Evolutionary conservation across 2,797 vertebrate species (phyloP), one percentile per base, ranked within the genome.

Genomic region (Sebastes taczanowskii): DNA sequence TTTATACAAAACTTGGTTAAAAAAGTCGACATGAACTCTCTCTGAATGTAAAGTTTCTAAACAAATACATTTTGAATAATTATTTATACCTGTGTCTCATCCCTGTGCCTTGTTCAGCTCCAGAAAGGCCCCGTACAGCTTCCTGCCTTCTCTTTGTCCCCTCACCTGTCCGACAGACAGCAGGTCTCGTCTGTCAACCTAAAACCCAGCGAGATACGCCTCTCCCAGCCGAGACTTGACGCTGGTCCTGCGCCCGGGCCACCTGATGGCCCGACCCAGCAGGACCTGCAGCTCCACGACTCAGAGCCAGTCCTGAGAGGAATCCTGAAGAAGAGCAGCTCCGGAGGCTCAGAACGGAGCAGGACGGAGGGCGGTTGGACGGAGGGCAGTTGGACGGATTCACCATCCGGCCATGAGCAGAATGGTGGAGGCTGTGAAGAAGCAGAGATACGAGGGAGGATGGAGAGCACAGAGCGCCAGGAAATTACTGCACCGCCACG

Each of bases 291-390:
- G 56, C 68, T 73, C 42, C 64, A 34, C 18, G 88, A 86, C 74
- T 86, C 91, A 0, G 93, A 95, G 52, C 84, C 91, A 0, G 69
- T 80, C 22, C 62, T 96, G 76, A 94, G 94, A 70, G 92, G 96
- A 56, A 96, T 96, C 89, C 88, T 96, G 79, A 96, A 95, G 92
- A 96, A 95, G 88, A 93, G 91, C 74, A 32, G 67, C 64, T 85
- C 87, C 1, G 88, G 83, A 22, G 80, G 80, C 32, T 60, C 76
- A 0, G 89, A 91, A 18, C 62, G 85, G 88, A 86, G 71, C 67
- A 22, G 62, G 74, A 58, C 14, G 3, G 86, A 86, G 2, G 49
- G 18, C n/a, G 16, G 61, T 14, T 85, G 56, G 60, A 22, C 6
- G 49, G 88, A 88, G 2, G 53, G 16, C n/a, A 16, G 56, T 14